A percentile compares a stretch with the other conserved stretches of the same genome.
These are phyloP conservation scores for Rhombomys opimus DNA, from an alignment of 2,113 vertebrate species.

Conservation along the genomic window DNA sequence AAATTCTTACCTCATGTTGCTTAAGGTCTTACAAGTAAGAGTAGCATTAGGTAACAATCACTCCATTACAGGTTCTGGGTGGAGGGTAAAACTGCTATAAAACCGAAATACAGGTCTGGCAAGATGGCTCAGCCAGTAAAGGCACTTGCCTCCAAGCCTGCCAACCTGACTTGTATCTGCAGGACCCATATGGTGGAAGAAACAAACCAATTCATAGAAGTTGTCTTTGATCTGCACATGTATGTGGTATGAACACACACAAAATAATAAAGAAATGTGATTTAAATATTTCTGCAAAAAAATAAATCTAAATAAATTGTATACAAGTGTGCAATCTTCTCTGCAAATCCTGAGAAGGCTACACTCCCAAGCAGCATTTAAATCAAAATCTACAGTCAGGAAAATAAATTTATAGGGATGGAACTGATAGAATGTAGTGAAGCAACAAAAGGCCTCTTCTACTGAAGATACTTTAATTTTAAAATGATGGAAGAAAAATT, in stretches of 20 bases:
- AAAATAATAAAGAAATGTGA: neutral
- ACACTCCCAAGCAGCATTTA: slow-evolving; percentile 9
- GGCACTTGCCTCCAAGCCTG: neutral
- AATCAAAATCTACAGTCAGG: neutral
- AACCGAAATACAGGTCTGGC: neutral
- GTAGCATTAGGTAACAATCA: neutral
- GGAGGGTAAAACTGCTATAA: neutral
- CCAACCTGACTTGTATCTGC: neutral
- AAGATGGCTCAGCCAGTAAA: neutral
- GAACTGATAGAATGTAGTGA: neutral
- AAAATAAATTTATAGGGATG: slow-evolving; percentile 13
- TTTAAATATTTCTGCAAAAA: neutral
- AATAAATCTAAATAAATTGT: neutral
- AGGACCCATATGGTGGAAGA: neutral
- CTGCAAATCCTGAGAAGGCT: neutral
- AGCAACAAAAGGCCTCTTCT: slow-evolving; percentile 5
- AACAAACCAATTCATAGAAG: neutral
- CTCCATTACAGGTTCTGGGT: neutral
- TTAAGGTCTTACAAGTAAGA: slow-evolving; percentile 29
- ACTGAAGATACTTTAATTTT: neutral
- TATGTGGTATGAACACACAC: neutral
- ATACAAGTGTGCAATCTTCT: neutral
- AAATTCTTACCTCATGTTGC: neutral
- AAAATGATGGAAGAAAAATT: neutral
- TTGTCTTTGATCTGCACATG: neutral